Percentiles rank a stretch among this genome's conserved stretches.
Conservation (phyloP, 2,113 vertebrate species). For the Crotalus tigris region DNA sequence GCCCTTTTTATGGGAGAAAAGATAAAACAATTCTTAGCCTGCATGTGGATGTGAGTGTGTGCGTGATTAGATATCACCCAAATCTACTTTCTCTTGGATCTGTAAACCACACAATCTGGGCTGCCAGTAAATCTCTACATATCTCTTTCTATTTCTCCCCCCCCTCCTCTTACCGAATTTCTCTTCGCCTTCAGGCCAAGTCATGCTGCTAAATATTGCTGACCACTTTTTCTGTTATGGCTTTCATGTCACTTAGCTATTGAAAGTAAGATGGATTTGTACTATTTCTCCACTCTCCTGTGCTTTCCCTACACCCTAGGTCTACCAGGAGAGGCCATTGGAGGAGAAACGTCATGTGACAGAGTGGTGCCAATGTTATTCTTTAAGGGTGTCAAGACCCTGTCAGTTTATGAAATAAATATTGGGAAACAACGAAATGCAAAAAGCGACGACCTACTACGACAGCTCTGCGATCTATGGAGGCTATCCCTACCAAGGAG, state of each 20-base stretch:
- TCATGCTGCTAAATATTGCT: conserved; percentile 86
- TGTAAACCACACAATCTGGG: conserved; percentile 72
- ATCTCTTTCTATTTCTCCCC: conserved; percentile 51
- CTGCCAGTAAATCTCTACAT: conserved; percentile 73
- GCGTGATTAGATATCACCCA: conserved; percentile 48
- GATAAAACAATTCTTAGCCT: neutral
- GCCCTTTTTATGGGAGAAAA: conserved; percentile 24
- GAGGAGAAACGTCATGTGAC: conserved; percentile 97
- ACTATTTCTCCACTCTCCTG: conserved; percentile 91
- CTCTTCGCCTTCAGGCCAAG: conserved; percentile 74
- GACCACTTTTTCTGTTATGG: conserved; percentile 95
- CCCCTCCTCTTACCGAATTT: conserved; percentile 62
- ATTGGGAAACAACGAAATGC: conserved; percentile 99
- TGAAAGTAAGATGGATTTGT: conserved; percentile 99
- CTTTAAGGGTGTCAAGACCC: conserved; percentile 98
- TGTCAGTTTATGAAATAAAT: conserved; percentile 99
- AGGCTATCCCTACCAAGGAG: conserved; percentile 97
- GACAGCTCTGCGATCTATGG: conserved; percentile 98
- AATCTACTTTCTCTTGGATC: conserved; percentile 59
- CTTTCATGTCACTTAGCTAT: conserved; percentile 97
- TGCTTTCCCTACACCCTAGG: conserved; percentile 92
- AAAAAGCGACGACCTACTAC: conserved; percentile 99
- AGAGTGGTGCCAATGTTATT: conserved; percentile 99
- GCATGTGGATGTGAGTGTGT: neutral
- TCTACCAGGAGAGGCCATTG: conserved; percentile 95